These are phyloP conservation scores for Gouania willdenowi DNA, from an alignment of 2,797 vertebrate species.

Conservation along the genomic window DNA sequence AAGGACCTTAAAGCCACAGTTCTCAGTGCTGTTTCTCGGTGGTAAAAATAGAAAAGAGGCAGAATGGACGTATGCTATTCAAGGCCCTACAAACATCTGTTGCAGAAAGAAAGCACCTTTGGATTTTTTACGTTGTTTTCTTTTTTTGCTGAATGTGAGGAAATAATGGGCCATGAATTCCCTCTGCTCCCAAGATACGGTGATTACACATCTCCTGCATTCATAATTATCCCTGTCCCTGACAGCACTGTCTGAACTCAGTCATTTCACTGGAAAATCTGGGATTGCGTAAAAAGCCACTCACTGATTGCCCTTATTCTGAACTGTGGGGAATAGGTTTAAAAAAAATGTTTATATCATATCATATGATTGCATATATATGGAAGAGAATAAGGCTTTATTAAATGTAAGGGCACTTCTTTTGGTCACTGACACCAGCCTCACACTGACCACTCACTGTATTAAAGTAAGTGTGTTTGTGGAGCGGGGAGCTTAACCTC, in stretches of 20 bases:
- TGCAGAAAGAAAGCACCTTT: slow-evolving; percentile 59
- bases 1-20: slow-evolving; percentile 78
- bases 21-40: slow-evolving; percentile 60
- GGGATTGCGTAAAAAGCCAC: slow-evolving; percentile 45
- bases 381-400: slow-evolving; percentile 6
- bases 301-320: slow-evolving; percentile 39
- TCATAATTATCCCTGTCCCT: slow-evolving; percentile 62
- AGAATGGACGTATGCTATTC: slow-evolving; percentile 75
- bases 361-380: slow-evolving; percentile 17
- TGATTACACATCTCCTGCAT: slow-evolving; percentile 66
- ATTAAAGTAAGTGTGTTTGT: not conserved
- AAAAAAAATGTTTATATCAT: slow-evolving; percentile 23
- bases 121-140: too few species aligned
- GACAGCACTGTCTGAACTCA: slow-evolving; percentile 26
- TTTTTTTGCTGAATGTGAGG: slow-evolving; percentile 25
- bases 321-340: slow-evolving; percentile 35
- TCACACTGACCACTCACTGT: slow-evolving; percentile 19
- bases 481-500: slow-evolving; percentile 20
- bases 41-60: slow-evolving; percentile 79
- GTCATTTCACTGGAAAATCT: slow-evolving; percentile 49
- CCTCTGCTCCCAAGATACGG: slow-evolving; percentile 40
- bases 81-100: slow-evolving; percentile 74
- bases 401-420: not conserved
- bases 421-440: slow-evolving; percentile 13
- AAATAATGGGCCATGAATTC: slow-evolving; percentile 39